phyloP scores from a whole-genome alignment of 1,140 invertebrate genomes.

The Brevipalpus yothersi region DNA sequence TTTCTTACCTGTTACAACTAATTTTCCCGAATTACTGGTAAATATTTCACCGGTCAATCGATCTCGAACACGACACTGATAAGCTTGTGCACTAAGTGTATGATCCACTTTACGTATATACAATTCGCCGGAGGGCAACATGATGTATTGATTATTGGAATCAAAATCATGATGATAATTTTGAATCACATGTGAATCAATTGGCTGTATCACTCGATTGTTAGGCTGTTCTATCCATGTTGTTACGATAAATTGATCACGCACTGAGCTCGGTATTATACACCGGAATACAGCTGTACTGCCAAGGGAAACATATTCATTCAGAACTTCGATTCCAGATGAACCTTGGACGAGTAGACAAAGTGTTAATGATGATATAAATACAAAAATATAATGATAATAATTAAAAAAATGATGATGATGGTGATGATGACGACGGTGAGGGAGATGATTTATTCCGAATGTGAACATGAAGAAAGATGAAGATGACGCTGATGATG shows the following conservation, averaged over 20 bases:
- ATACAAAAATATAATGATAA: no score
- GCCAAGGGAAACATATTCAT: constrained; percentile 18
- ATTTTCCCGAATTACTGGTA: constrained; percentile 11
- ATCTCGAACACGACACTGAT: constrained; percentile 12
- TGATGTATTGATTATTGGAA: constrained; percentile 33
- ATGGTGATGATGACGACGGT: no score
- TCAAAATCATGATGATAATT: background rate
- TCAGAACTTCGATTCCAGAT: constrained; percentile 16
- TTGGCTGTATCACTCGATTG: background rate
- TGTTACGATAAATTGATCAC: constrained; percentile 51
- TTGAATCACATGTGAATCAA: background rate
- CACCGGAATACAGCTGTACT: constrained; percentile 21
- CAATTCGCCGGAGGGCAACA: constrained; percentile 39
- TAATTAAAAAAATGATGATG: no score
- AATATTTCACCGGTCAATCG: constrained; percentile 11
- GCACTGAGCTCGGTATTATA: constrained; percentile 46
- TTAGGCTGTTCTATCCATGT: constrained; percentile 30
- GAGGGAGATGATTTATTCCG: no score
- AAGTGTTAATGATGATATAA: no score
- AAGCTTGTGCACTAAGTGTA: constrained; percentile 8
- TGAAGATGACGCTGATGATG: no score
- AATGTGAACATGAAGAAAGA: no score
- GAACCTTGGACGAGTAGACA: no score
- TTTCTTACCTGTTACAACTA: constrained; percentile 14
- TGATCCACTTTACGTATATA: constrained; percentile 12